Conservation (phyloP, 1,140 invertebrate species). For the Radopholus similis region DNA sequence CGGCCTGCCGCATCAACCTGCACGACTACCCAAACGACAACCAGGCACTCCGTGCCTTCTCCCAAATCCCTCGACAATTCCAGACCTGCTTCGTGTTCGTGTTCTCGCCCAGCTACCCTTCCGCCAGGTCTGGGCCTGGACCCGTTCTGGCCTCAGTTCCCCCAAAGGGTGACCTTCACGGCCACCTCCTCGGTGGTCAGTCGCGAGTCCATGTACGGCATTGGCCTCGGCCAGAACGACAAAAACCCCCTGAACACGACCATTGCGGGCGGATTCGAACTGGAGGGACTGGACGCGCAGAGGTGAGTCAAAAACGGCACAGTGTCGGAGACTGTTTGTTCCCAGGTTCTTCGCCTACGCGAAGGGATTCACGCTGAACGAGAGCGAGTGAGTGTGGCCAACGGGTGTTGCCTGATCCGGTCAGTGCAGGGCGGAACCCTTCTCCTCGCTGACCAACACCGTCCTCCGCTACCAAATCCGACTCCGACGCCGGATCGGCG, state of each 20-base stretch:
- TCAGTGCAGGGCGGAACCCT: background rate
- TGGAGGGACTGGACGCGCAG: background rate
- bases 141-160: background rate
- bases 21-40: constrained; percentile 11
- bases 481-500: background rate
- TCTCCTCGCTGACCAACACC: constrained; percentile 4
- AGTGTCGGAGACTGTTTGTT: too few relatives aligned
- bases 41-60: background rate
- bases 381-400: constrained; percentile 5
- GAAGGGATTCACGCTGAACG: constrained; percentile 4
- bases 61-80: background rate
- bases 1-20: constrained; percentile 13
- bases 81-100: constrained; percentile 14
- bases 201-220: constrained; percentile 4
- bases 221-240: background rate
- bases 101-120: constrained; percentile 1
- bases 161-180: constrained; percentile 10
- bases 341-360: constrained; percentile 9
- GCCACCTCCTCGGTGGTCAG: background rate
- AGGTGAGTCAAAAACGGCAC: too few relatives aligned
- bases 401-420: too few relatives aligned
- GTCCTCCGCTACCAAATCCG: constrained; percentile 14
- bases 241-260: background rate
- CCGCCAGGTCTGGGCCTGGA: background rate
- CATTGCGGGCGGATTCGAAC: constrained; percentile 11